Evolutionary conservation across 2,113 vertebrate species (phyloP), one percentile per base, ranked within the genome.

Genomic region (Pituophis catenifer): DNA sequence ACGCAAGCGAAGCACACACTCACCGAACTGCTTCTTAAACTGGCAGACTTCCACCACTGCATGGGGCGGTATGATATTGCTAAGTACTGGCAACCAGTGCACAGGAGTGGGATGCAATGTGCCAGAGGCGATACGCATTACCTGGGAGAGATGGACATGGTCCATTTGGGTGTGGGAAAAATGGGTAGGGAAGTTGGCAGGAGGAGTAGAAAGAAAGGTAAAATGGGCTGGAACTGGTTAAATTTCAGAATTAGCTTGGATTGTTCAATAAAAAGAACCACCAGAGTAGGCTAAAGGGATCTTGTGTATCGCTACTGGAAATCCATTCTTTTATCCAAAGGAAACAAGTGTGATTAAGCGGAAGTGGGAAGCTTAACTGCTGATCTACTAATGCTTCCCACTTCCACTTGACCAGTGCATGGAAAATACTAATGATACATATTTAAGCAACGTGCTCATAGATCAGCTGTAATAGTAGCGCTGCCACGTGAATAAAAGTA

Each of bases 401-500:
- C 93, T 95, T 94, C 96, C 94, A 94, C 94, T 95, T 94, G 92
- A 93, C 93, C 93, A 92, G 86, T 94, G 96, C 97, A 95, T 96
- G 96, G 96, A 97, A 97, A 97, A 95, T 97, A 92, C 94, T 97
- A 96, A 95, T 96, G 86, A 96, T 91, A 96, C 93, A 95, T 96
- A 95, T 97, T 96, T 95, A 97, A 95, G 96, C 95, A 96, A 97
- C 95, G 88, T 96, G 81, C 81, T 10, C n/a, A 96, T 98, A 96
- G 96, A 96, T 97, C 97, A 97, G 96, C 95, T 94, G 95, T 93
- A 95, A 94, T 96, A 93, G 89, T 95, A 94, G 96, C 95, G 97
- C 95, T 95, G 94, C 96, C 95, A 94, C 91, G 96, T 97, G 97
- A 98, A 97, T 97, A 97, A 97, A 97, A 97, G 95, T 97, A 97